These are phyloP conservation scores for Chiroxiphia lanceolata DNA, from an alignment of 2,797 vertebrate genomes.

Conservation along the genomic window DNA sequence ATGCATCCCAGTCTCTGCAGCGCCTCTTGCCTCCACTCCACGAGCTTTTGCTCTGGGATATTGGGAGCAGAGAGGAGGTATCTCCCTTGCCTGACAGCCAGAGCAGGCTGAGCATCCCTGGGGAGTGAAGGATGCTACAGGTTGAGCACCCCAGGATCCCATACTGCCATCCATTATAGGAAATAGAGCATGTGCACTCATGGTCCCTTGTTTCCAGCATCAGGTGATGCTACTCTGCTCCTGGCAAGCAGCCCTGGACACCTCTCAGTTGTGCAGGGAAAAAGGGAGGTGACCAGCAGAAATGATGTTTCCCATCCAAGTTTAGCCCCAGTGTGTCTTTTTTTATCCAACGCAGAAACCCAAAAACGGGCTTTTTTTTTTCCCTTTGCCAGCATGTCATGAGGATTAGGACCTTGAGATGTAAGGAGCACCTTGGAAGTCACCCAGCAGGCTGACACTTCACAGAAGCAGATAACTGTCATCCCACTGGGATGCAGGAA, in stretches of 20 bases:
- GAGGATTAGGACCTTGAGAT: background rate
- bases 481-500: background rate
- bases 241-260: no score
- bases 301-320: background rate
- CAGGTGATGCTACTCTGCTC: background rate
- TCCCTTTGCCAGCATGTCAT: fast-evolving
- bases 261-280: background rate
- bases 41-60: fast-evolving
- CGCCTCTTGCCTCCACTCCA: fast-evolving
- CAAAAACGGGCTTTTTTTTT: background rate
- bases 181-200: fast-evolving
- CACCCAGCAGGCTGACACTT: background rate
- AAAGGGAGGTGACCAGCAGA: background rate
- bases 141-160: background rate
- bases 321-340: background rate
- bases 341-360: background rate
- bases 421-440: background rate
- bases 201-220: fast-evolving
- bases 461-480: background rate
- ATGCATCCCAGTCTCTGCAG: background rate
- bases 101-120: background rate
- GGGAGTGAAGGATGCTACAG: background rate
- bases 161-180: fast-evolving
- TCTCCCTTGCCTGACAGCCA: background rate
- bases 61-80: no score